phyloP scores from a whole-genome alignment of 2,888 invertebrate genomes.

The Drosophila anceps region DNA sequence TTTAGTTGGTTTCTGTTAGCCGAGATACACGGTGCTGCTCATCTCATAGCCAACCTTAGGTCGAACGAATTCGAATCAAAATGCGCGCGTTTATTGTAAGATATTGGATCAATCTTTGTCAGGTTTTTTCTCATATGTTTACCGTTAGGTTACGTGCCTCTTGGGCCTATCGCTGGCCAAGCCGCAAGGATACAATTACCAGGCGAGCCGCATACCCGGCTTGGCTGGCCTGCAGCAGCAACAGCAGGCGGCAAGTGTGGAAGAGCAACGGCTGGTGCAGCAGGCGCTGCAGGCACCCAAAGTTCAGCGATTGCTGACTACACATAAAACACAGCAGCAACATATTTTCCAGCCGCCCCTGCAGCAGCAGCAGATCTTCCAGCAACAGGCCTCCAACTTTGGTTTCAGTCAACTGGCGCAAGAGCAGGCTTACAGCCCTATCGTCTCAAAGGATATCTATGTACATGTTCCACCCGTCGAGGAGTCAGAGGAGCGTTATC shows the following conservation, averaged over 20 bases:
- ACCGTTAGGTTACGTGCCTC: conserved; percentile 72
- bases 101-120: background rate
- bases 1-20: conserved; percentile 84
- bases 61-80: conserved; percentile 34
- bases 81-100: conserved; percentile 84
- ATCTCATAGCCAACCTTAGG: background rate
- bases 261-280: conserved; percentile 70
- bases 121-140: conserved; percentile 19
- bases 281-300: conserved; percentile 71
- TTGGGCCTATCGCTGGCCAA: conserved; percentile 70
- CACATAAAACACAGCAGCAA: conserved; percentile 32
- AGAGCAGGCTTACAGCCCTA: conserved; percentile 44
- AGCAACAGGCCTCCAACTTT: conserved; percentile 26
- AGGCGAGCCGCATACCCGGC: conserved; percentile 30
- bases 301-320: conserved; percentile 50
- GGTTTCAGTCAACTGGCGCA: conserved; percentile 34
- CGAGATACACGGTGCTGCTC: conserved; percentile 71
- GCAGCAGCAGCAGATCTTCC: conserved; percentile 17
- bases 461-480: conserved; percentile 84
- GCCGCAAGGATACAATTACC: conserved; percentile 83
- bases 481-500: conserved; percentile 75
- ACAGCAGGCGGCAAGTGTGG: conserved; percentile 37
- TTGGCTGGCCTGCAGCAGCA: conserved; percentile 2
- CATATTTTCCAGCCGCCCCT: conserved; percentile 41
- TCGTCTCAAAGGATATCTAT: conserved; percentile 84